Evolutionary conservation across 2,797 vertebrate genomes (phyloP), one percentile per base, ranked within the genome.

Genomic region (Petrocephalus sullivani): DNA sequence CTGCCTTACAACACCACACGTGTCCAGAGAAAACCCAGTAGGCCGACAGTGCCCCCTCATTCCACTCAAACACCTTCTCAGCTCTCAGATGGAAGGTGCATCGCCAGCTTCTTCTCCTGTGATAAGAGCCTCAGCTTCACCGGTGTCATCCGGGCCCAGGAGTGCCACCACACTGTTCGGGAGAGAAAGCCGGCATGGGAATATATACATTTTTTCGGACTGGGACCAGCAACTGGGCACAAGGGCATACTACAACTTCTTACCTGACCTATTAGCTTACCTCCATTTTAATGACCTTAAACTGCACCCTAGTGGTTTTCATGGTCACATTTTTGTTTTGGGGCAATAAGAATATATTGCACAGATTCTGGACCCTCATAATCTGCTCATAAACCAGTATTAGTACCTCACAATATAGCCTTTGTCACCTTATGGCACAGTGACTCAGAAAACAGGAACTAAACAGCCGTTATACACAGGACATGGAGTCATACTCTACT

Each of bases 91-190:
- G 41, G 86, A 85, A 49, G 85, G 90, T 51, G 85, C 19, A 4
- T 86, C 49, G 0, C 87, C 23, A 56, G 89, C 89, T n/a, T 91
- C 90, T 4, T 94, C 93, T 7, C 19, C 91, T 23, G 91, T 49
- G 56, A 89, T 2, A 3, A 89, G 84, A 12, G 49, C 51, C 54
- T 94, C 94, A 4, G 87, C 84, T 87, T 92, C 91, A 46, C 37
- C 86, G 4, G 57, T 4, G 21, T 92, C 91, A 61, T 95, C 93
- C 19, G 91, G 87, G 61, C 93, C 93, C 0, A 92, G 87, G 37
- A 93, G 0, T 49, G 87, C 57, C 89, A 94, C 83, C 8, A 88
- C 88, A 3, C 95, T 95, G 90, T 88, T 21, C 81, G 57, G 91
- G 49, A 21, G 33, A 53, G 12, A 37, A 51, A 81, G 54, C 57